Percentiles rank a stretch among this genome's conserved stretches.
Conservation (phyloP, 1,140 invertebrate species). For the Aphidius ervi region DNA sequence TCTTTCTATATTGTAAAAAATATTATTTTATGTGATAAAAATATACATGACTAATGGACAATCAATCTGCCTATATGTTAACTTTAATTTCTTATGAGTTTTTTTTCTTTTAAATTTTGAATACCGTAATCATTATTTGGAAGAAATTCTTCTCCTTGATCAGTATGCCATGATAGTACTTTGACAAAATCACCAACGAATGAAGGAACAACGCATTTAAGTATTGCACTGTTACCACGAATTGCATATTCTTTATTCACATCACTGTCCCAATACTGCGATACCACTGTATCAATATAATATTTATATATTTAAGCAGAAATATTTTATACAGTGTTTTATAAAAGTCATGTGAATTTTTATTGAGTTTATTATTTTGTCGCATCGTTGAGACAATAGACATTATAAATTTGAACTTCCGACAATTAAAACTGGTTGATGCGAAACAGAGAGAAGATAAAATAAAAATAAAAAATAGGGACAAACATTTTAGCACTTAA, state of each 20-base stretch:
- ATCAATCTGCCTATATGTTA: slow-evolving; percentile 1
- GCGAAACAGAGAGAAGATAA: not conserved
- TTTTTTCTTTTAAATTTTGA: slow-evolving; percentile 5
- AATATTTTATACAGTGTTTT: no score
- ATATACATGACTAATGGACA: not conserved
- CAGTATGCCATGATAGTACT: slow-evolving; percentile 83
- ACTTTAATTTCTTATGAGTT: not conserved
- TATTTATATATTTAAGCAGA: no score
- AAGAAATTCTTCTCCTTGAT: slow-evolving; percentile 68
- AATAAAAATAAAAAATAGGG: not conserved
- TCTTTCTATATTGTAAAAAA: not conserved
- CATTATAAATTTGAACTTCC: slow-evolving; percentile 13
- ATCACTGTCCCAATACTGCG: slow-evolving; percentile 81
- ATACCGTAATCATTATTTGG: slow-evolving; percentile 62
- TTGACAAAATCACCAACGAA: slow-evolving; percentile 89
- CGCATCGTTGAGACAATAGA: not conserved
- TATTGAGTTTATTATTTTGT: not conserved
- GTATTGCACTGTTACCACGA: slow-evolving; percentile 81
- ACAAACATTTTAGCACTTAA: no score
- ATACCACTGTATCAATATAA: slow-evolving; percentile 62
- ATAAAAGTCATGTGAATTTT: no score
- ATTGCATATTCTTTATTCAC: slow-evolving; percentile 90
- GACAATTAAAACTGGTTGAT: slow-evolving; percentile 6
- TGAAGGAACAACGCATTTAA: slow-evolving; percentile 88
- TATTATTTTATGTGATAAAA: not conserved